phyloP scores from a whole-genome alignment of 2,797 vertebrate species.

The Falco novaeseelandiae region DNA sequence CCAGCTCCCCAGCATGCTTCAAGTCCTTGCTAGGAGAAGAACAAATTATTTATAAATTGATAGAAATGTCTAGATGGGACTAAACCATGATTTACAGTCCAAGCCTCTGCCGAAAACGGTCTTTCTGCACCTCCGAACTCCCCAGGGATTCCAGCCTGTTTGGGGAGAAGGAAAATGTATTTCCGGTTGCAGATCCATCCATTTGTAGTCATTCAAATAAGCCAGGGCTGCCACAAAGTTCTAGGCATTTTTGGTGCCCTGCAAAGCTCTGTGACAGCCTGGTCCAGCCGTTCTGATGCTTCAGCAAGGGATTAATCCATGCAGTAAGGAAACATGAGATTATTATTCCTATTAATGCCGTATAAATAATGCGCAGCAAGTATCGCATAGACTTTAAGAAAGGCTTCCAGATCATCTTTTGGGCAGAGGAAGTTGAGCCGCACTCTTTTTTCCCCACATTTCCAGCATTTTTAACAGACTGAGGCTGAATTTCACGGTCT shows the following conservation, averaged over 20 bases:
- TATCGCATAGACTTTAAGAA: background rate
- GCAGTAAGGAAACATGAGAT: background rate
- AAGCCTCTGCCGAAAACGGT: background rate
- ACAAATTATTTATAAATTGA: background rate
- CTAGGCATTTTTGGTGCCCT: background rate
- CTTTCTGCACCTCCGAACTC: background rate
- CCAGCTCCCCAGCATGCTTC: background rate
- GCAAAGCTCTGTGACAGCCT: background rate
- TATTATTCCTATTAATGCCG: background rate
- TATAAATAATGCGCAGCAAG: fast-evolving
- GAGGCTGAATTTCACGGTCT: background rate
- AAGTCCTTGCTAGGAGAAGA: background rate
- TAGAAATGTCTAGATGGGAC: background rate
- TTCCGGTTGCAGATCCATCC: background rate
- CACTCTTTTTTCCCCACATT: background rate
- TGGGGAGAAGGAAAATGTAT: background rate
- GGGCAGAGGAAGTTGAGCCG: background rate
- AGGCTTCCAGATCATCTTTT: background rate
- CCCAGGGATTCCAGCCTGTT: background rate
- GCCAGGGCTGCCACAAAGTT: background rate
- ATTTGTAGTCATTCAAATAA: background rate
- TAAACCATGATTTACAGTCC: background rate
- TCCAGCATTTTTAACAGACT: background rate
- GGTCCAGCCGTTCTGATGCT: fast-evolving
- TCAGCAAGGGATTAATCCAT: background rate